These are phyloP conservation scores for Nemurella pictetii DNA, from an alignment of 2,888 invertebrate genomes.

Conservation along the genomic window DNA sequence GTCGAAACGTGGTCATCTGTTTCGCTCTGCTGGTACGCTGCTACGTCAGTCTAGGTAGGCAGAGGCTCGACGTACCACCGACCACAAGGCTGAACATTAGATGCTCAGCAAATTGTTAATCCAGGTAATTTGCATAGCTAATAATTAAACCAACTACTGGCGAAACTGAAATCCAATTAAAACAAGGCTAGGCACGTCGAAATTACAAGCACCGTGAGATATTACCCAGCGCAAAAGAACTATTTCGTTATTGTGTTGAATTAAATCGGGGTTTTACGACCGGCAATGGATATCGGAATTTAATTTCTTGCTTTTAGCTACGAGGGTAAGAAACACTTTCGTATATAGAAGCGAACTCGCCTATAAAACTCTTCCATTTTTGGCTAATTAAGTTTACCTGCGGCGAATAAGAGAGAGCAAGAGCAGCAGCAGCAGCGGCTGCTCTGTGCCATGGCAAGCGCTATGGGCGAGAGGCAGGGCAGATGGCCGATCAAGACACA, in stretches of 20 bases:
- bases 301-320: neutral
- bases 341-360: neutral
- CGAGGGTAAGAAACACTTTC: neutral
- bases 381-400: neutral
- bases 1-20: neutral
- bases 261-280: neutral
- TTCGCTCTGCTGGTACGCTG: neutral
- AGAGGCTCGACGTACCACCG: neutral
- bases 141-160: neutral
- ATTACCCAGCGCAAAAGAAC: neutral
- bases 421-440: too few species aligned
- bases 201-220: neutral
- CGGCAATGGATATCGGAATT: neutral
- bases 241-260: neutral
- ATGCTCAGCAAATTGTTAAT: neutral
- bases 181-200: neutral
- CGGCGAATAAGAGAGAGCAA: neutral
- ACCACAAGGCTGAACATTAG: neutral
- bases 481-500: neutral
- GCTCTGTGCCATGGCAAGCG: too few species aligned
- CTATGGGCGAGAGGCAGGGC: neutral
- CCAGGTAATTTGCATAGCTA: neutral
- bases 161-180: neutral
- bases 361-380: neutral
- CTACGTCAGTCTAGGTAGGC: neutral